phyloP scores from a whole-genome alignment of 2,888 invertebrate species.

The Dolomedes plantarius region DNA sequence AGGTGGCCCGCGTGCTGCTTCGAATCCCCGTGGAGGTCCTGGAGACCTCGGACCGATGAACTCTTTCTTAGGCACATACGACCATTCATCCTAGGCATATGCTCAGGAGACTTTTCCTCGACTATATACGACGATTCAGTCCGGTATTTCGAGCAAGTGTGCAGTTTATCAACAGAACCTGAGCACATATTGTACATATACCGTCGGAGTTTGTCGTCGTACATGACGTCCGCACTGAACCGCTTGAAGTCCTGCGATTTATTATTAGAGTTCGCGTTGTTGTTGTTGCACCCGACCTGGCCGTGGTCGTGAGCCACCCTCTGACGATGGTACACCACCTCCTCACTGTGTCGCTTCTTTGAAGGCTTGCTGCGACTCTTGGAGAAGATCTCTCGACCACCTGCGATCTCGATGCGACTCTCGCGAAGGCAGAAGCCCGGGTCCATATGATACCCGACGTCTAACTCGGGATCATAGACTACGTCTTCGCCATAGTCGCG shows the following conservation, averaged over 20 bases:
- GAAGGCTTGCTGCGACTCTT: constrained; percentile 88
- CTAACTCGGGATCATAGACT: constrained; percentile 59
- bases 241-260: constrained; percentile 70
- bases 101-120: constrained; percentile 52
- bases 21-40: constrained; percentile 37
- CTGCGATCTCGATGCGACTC: constrained; percentile 79
- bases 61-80: constrained; percentile 60
- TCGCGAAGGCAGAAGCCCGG: constrained; percentile 70
- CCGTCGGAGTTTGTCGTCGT: constrained; percentile 72
- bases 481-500: constrained; percentile 56
- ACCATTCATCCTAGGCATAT: constrained; percentile 55
- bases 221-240: constrained; percentile 72
- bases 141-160: constrained; percentile 49
- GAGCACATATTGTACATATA: constrained; percentile 70
- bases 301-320: constrained; percentile 47
- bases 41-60: constrained; percentile 62
- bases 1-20: constrained; percentile 75
- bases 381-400: constrained; percentile 89
- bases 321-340: constrained; percentile 74
- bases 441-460: constrained; percentile 65
- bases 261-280: constrained; percentile 3
- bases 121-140: constrained; percentile 64
- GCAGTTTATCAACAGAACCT: constrained; percentile 63
- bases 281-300: constrained; percentile 25
- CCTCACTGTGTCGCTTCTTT: constrained; percentile 81